Percentiles rank a stretch among this genome's conserved stretches.
These are phyloP conservation scores for Drosophila mulleri DNA, from an alignment of 2,888 invertebrate species.

Conservation along the genomic window DNA sequence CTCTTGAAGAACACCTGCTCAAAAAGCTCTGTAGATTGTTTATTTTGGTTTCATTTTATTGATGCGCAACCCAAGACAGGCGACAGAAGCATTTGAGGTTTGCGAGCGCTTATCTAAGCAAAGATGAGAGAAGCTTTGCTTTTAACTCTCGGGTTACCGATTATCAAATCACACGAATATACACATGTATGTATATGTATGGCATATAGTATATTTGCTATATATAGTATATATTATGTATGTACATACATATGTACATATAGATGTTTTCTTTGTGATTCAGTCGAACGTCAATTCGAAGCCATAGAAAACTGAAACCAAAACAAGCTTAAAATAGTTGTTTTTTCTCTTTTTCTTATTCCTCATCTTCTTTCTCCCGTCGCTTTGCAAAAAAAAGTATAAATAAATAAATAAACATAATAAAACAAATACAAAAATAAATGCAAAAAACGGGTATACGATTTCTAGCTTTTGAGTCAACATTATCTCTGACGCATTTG, in stretches of 20 bases:
- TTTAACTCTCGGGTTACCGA: conserved; percentile 25
- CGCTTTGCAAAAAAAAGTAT: conserved; percentile 15
- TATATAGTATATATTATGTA: neutral
- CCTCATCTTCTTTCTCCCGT: neutral
- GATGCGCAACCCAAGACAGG: conserved; percentile 3
- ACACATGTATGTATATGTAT: neutral
- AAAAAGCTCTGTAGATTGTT: conserved; percentile 4
- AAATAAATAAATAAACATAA: neutral
- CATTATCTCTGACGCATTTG: conserved; percentile 48
- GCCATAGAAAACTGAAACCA: conserved; percentile 53
- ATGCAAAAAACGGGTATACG: conserved; percentile 5
- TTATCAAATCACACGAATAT: conserved; percentile 27
- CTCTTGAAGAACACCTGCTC: neutral
- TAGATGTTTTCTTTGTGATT: conserved; percentile 24
- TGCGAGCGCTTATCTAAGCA: conserved; percentile 41
- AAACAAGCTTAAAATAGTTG: conserved; percentile 51
- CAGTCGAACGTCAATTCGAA: conserved; percentile 44
- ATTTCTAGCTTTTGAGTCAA: conserved; percentile 27
- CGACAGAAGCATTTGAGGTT: conserved; percentile 9
- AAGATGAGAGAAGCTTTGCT: neutral
- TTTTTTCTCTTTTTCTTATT: neutral
- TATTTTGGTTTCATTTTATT: neutral
- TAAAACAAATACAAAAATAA: neutral
- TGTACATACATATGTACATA: neutral
- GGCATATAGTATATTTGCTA: conserved; percentile 8